Percentiles rank a stretch among this genome's conserved stretches.
Evolutionary conservation across 2,113 vertebrate species (phyloP).

Genomic region (Pica pica): DNA sequence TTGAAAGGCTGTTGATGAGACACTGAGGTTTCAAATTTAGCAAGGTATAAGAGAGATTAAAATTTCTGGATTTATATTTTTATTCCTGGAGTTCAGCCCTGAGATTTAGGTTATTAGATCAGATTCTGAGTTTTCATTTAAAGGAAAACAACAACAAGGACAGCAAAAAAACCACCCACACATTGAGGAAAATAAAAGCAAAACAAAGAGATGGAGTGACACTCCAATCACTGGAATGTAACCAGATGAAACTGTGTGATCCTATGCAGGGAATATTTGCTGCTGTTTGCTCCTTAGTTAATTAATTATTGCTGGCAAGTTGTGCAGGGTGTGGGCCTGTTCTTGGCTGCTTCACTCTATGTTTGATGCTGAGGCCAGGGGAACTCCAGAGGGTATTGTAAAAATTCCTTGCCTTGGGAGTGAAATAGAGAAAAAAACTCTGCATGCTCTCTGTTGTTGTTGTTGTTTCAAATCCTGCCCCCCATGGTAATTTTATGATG

Average conservation of each 20-base stretch:
- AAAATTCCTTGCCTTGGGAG: slow-evolving; percentile 65
- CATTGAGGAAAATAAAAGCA: not conserved
- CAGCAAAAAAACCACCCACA: not conserved
- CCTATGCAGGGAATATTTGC: slow-evolving; percentile 51
- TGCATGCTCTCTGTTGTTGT: not conserved
- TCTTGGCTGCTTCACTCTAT: slow-evolving; percentile 54
- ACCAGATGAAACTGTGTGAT: slow-evolving; percentile 53
- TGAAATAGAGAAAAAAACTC: slow-evolving; percentile 26
- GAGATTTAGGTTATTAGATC: slow-evolving; percentile 23
- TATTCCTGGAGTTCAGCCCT: not conserved
- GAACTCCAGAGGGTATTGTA: slow-evolving; percentile 67
- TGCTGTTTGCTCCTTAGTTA: slow-evolving; percentile 60
- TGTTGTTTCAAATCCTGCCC: slow-evolving; percentile 7
- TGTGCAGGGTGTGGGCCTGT: slow-evolving; percentile 53
- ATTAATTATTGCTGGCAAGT: slow-evolving; percentile 67
- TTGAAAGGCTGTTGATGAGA: not conserved
- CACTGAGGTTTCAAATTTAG: not conserved
- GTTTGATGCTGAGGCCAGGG: slow-evolving; percentile 67
- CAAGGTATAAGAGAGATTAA: not conserved
- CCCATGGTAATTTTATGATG: not conserved
- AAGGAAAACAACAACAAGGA: slow-evolving; percentile 7
- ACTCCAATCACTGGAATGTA: slow-evolving; percentile 52
- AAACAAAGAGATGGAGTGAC: slow-evolving; percentile 41
- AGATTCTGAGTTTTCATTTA: not conserved
- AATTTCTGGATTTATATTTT: not conserved